Evolutionary conservation across 2,113 vertebrate genomes (phyloP).

Genomic region (Hystrix cristata): DNA sequence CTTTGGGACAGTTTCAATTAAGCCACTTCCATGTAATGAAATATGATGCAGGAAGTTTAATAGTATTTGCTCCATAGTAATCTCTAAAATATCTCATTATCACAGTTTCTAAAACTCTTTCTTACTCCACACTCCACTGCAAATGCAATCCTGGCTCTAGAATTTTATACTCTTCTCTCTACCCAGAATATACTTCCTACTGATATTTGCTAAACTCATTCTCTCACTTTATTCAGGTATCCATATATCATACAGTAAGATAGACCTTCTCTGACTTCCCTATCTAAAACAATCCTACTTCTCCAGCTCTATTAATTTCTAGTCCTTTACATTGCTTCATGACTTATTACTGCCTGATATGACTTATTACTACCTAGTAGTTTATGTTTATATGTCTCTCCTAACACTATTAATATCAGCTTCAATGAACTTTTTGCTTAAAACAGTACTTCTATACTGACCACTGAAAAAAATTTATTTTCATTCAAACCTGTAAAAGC

Average conservation of each 20-base stretch:
- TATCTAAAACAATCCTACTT: not conserved
- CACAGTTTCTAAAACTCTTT: not conserved
- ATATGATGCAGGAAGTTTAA: not conserved
- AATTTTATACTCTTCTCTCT: not conserved
- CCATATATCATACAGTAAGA: not conserved
- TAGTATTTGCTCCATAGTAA: not conserved
- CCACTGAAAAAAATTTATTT: not conserved
- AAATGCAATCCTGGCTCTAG: not conserved
- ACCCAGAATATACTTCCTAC: not conserved
- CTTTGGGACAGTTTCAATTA: constrained; percentile 11
- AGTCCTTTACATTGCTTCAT: not conserved
- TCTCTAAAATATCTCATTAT: not conserved
- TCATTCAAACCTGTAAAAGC: constrained; percentile 8
- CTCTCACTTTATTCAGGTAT: not conserved
- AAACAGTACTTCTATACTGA: not conserved
- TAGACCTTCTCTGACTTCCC: not conserved
- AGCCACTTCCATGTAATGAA: not conserved
- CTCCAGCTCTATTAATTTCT: not conserved
- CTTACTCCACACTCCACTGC: not conserved
- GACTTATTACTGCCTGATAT: not conserved
- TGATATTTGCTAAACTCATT: not conserved
- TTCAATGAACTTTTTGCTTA: not conserved
- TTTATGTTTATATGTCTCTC: constrained; percentile 18
- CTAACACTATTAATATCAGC: not conserved
- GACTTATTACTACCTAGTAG: not conserved